Base-by-base conservation (phyloP, 1,140 invertebrate species). In the Akabosia matsudoensis region DNA sequence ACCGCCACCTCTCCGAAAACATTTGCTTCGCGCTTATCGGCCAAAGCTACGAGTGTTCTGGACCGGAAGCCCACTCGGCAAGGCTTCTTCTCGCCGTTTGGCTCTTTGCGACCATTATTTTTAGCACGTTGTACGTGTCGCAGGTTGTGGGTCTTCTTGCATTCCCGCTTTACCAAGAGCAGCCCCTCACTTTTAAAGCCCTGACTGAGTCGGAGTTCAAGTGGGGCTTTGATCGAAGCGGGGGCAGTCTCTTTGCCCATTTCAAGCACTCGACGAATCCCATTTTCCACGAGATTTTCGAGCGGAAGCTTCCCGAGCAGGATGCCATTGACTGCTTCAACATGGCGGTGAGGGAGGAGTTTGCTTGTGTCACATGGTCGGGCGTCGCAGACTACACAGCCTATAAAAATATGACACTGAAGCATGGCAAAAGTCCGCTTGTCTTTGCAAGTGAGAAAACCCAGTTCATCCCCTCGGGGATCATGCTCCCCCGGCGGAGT, bases 61-160 rank as follows among this genome's bases (percentile, higher is more conserved):
- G 45, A 10, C 70, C 70, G 10, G 26, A 72, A 28, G 13, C 22
- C 1, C 3, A 4, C 1, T 2, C 33, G 16, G 26, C 70, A 22
- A 13, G 70, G 4, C 7, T 72, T 14, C 33, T 72, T 14, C 26
- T 34, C 1, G 3, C 26, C 10, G 26, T 72, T 26, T 72, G 70
- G 70, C 22, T 72, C 1, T 72, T 72, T 28, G 13, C 70, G 1
- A 24, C 33, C 16, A 13, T 72, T 14, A 72, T 45, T 1, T 37
- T 72, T n/a, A 72, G 24, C 26, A 72, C 33, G 1, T 22, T 51
- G 30, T 72, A 72, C 70, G 70, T 72, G 2, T 72, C 70, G 2
- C 13, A 72, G 30, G 18, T 72, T 4, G 37, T 51, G 7, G 70
- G 33, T 4, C 34, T 45, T 18, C 24, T 72, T 1, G 70, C 33